Evolutionary conservation across 2,797 vertebrate species (phyloP).

Genomic region (Loriculus beryllinus): DNA sequence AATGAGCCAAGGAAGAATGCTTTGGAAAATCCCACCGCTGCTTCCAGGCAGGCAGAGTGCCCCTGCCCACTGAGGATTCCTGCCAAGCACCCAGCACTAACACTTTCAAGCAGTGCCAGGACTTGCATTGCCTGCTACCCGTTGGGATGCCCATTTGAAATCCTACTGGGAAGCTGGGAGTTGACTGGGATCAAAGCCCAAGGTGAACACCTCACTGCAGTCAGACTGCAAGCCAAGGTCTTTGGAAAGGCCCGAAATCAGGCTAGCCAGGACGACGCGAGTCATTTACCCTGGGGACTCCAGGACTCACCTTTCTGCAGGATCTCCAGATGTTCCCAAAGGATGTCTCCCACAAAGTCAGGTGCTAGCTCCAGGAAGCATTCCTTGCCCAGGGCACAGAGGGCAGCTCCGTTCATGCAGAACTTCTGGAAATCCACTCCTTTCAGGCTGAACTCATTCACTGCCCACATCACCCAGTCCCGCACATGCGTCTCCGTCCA

Average conservation of each 20-base stretch:
- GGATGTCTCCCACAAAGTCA: slow-evolving; percentile 97
- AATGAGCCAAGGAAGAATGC: not conserved
- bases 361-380: slow-evolving; percentile 95
- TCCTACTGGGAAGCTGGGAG: not conserved
- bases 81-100: not conserved
- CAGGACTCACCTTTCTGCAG: slow-evolving; percentile 89
- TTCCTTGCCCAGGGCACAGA: slow-evolving; percentile 95
- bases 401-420: slow-evolving; percentile 89
- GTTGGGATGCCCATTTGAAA: not conserved
- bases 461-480: slow-evolving; percentile 96
- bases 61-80: not conserved
- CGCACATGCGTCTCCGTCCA: slow-evolving; percentile 94
- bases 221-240: not conserved
- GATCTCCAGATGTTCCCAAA: slow-evolving; percentile 98
- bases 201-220: not conserved
- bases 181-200: not conserved
- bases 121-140: not conserved
- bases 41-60: slow-evolving; percentile 4
- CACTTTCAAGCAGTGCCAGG: not conserved
- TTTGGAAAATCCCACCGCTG: slow-evolving; percentile 30
- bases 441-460: slow-evolving; percentile 97
- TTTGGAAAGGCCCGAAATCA: not conserved
- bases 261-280: fast-evolving
- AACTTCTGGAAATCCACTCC: slow-evolving; percentile 97
- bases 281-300: not conserved